These are phyloP conservation scores for Drosophila baimaii DNA, from an alignment of 1,140 invertebrate genomes.

Conservation along the genomic window DNA sequence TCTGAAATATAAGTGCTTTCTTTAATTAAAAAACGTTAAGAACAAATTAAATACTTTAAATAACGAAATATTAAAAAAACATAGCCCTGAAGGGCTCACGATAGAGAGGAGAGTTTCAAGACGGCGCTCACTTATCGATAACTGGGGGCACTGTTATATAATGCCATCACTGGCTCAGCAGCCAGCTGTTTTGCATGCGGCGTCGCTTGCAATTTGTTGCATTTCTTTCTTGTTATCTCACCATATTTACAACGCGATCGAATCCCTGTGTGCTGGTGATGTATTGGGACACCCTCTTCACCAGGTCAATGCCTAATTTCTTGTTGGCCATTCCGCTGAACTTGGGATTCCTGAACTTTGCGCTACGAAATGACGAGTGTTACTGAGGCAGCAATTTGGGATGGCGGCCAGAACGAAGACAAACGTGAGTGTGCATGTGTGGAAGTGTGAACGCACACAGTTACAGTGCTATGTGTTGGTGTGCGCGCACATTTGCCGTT, in stretches of 20 bases:
- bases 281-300: constrained; percentile 77
- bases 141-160: constrained; percentile 32
- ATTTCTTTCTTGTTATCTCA: constrained; percentile 55
- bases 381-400: constrained; percentile 19
- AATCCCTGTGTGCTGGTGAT: constrained; percentile 77
- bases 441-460: background rate
- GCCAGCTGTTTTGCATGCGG: constrained; percentile 52
- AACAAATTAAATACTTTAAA: background rate
- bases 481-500: constrained; percentile 2
- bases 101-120: constrained; percentile 4
- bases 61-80: too few relatives aligned
- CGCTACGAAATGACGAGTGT: constrained; percentile 37
- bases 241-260: constrained; percentile 85
- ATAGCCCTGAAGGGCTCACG: too few relatives aligned
- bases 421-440: constrained; percentile 41
- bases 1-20: constrained; percentile 12
- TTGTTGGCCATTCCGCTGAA: constrained; percentile 62
- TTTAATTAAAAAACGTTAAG: background rate
- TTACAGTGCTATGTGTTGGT: too few relatives aligned
- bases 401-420: constrained; percentile 24
- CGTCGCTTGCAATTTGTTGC: constrained; percentile 8
- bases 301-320: constrained; percentile 82
- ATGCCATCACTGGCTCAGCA: constrained; percentile 34
- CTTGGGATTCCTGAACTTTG: constrained; percentile 25
- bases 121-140: constrained; percentile 59